Evolutionary conservation across 1,140 invertebrate species (phyloP), one percentile per base, ranked within the genome.

Genomic region (Phymastichus coffea): DNA sequence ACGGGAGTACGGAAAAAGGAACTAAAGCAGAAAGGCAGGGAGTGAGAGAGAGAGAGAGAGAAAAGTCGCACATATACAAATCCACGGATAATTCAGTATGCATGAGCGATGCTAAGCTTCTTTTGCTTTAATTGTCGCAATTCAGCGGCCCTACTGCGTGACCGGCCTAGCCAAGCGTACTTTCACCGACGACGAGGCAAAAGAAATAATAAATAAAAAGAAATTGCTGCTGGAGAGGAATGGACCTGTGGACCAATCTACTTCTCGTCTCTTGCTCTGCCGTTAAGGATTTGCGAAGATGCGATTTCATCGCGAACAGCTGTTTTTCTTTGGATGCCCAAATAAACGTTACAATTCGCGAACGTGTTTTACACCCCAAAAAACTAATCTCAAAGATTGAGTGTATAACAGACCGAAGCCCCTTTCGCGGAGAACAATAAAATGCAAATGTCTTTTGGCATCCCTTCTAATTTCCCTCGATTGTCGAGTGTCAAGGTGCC

Each of bases 111-210:
- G 52, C 52, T 23, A 30, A 51, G 7, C 46, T 57, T 54, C 49
- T 65, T 63, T 63, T 44, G 52, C 55, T 65, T 63, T 65, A 65
- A 65, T 65, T 65, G 57, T 65, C 61, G 62, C 64, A 56, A 65
- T 65, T 65, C 64, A 65, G 57, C 40, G 25, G 56, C 46, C n/a
- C 17, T n/a, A 44, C 40, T 63, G 47, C 61, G 64, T 65, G 64
- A 65, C 64, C 57, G 14, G 64, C 64, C 52, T 65, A 55, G 61
- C 40, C 33, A 63, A 51, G 49, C n/a, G n/a, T 54, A 33, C 33
- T 3, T 19, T 33, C 33, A n/a, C n/a, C n/a, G n/a, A 6, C 35
- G 15, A 3, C 10, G 14, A 38, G 15, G 14, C 35, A n/a, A 9
- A n/a, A 38, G 15, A 38, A n/a, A 38, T 14, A 38, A 38, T 9